These are phyloP conservation scores for Alosa alosa DNA, from an alignment of 2,113 vertebrate species.

Conservation along the genomic window DNA sequence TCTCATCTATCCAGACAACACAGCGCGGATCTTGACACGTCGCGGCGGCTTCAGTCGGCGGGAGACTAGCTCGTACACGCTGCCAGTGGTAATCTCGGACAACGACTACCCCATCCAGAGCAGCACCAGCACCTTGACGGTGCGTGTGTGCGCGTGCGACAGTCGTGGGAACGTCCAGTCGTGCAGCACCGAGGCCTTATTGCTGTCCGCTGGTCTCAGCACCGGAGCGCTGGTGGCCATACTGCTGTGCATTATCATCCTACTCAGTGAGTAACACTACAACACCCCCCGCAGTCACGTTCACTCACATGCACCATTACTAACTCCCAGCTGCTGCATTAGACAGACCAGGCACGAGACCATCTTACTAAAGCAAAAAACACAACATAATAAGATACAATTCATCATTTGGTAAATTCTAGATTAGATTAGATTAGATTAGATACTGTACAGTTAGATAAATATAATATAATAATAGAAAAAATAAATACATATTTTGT, in stretches of 20 bases:
- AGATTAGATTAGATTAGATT: too few species aligned
- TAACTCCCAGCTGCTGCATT: too few species aligned
- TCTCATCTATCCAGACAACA: conserved; percentile 80
- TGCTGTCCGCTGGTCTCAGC: conserved; percentile 89
- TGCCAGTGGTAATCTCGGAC: conserved; percentile 91
- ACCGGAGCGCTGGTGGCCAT: conserved; percentile 94
- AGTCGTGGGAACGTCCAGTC: conserved; percentile 89
- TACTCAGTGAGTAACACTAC: conserved; percentile 81
- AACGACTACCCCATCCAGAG: conserved; percentile 86
- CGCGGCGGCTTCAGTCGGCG: conserved; percentile 84
- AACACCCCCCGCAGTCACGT: too few species aligned
- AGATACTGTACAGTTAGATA: too few species aligned
- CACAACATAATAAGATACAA: too few species aligned
- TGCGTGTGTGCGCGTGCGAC: conserved; percentile 92
- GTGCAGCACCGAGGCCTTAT: conserved; percentile 87
- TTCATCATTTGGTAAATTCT: too few species aligned
- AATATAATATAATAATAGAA: too few species aligned
- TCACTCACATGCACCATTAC: not conserved
- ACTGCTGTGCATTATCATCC: conserved; percentile 89
- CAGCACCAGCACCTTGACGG: conserved; percentile 90
- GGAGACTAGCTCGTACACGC: conserved; percentile 82
- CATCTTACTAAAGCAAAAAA: too few species aligned
- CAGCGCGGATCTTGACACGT: conserved; percentile 85
- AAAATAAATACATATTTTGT: too few species aligned
- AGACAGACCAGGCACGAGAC: too few species aligned